Percentiles rank a stretch among this genome's conserved stretches.
Conservation (phyloP, 2,113 vertebrate genomes). For the Perognathus longimembris region DNA sequence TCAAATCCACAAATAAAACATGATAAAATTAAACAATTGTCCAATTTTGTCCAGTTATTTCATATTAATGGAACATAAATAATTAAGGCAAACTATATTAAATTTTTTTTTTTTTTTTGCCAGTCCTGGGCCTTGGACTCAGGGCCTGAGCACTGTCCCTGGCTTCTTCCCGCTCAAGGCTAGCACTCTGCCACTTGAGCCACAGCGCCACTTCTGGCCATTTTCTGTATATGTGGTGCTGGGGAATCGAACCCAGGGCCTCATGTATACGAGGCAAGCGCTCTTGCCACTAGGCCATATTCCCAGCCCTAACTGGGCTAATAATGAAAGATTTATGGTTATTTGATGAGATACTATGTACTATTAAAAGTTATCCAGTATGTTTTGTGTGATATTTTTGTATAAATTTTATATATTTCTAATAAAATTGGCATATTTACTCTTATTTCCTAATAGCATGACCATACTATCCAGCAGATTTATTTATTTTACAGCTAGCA, state of each 20-base stretch:
- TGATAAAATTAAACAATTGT: not conserved
- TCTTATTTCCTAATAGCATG: not conserved
- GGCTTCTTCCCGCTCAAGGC: too few species aligned
- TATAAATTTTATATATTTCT: not conserved
- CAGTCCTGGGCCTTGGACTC: too few species aligned
- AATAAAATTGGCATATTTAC: not conserved
- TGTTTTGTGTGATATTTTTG: not conserved
- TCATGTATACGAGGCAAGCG: too few species aligned
- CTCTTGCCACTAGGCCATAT: too few species aligned
- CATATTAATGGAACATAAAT: not conserved
- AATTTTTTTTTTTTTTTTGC: too few species aligned
- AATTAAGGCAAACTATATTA: too few species aligned
- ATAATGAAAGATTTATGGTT: not conserved
- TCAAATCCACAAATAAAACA: not conserved
- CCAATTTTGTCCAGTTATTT: not conserved
- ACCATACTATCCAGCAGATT: not conserved
- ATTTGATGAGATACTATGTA: not conserved
- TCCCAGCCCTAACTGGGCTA: not conserved
- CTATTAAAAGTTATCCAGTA: not conserved
- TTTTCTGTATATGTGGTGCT: too few species aligned
- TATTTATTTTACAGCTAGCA: conserved; percentile 12
- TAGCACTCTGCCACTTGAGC: too few species aligned
- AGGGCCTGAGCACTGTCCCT: too few species aligned
- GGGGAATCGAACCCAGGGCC: too few species aligned
- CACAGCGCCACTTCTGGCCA: too few species aligned